Evolutionary conservation across 2,113 vertebrate species (phyloP).

Genomic region (Puntigrus tetrazona): DNA sequence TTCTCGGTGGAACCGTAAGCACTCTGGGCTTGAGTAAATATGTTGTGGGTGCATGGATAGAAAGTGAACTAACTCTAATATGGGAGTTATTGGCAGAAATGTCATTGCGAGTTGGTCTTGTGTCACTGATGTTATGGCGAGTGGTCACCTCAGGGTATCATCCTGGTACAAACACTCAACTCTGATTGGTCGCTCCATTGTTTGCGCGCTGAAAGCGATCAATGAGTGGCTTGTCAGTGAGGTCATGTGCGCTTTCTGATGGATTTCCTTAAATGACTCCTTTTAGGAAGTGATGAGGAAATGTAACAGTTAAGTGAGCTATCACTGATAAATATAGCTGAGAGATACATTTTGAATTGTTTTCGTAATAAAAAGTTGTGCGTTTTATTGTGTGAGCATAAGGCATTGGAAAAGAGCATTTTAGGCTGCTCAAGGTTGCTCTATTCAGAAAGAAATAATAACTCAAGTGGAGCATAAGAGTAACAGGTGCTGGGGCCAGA

Average conservation of each 20-base stretch:
- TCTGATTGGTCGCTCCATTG: neutral
- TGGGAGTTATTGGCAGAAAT: conserved; percentile 56
- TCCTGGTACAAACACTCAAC: neutral
- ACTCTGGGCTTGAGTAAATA: neutral
- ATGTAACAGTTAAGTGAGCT: neutral
- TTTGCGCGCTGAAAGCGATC: neutral
- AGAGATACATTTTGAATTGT: neutral
- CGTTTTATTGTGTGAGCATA: neutral
- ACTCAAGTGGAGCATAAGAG: conserved; percentile 40
- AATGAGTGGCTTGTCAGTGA: conserved; percentile 4
- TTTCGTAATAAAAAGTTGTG: neutral
- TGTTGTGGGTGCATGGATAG: conserved; percentile 10
- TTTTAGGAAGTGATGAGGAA: neutral
- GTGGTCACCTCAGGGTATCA: neutral
- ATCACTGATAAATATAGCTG: neutral
- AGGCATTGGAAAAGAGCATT: conserved; percentile 34
- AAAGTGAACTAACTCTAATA: neutral
- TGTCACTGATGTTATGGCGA: conserved; percentile 12
- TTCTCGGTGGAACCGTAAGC: neutral
- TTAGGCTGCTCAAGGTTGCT: conserved; percentile 49
- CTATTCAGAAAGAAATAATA: conserved; percentile 47
- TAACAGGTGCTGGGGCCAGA: conserved; percentile 41
- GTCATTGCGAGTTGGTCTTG: conserved; percentile 49
- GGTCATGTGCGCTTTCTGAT: neutral
- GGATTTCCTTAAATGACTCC: neutral